Base-by-base conservation (phyloP, 2,797 vertebrate species). In the Galago senegalensis region DNA sequence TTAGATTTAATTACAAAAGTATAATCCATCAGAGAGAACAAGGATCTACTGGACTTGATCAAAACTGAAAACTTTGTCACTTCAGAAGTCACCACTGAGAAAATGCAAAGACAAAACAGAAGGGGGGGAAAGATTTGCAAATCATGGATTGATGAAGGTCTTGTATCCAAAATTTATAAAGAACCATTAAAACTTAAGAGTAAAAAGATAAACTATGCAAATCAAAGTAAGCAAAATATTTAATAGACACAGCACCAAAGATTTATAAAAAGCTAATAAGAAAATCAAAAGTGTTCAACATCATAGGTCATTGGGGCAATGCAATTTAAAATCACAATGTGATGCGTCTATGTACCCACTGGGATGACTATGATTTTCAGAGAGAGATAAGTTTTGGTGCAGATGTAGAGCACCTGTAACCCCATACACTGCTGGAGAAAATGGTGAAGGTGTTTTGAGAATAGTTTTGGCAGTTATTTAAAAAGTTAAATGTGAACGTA, bases 401-500 rank as follows among this genome's bases (percentile, higher is more conserved):
- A 3, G 21, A 37, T 89, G n/a, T 49, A 46, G 37, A 49, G 37
- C 21, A 70, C 18, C 25, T 21, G 2, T 49, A 53, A 63, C 2
- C 14, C 14, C 69, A 31, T 25, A 16, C 16, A 77, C 40, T 40
- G 46, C 34, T 58, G 31, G 49, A 67, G 21, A 4, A 40, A 84
- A 80, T 37, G 6, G 21, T 65, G 31, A 60, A 87, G 5, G 8
- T 25, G 9, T 75, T 89, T 53, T 81, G 49, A 49, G 37, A 89
- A 89, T 7, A 46, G 14, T n/a, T n/a, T 69, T 86, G 46, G 46
- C 7, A 60, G 20, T 60, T 90, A 82, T 13, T 79, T 87, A 70
- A 69, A 92, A 76, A 82, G 37, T n/a, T 87, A 46, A 86, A 46
- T n/a, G 76, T 80, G 37, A 80, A 80, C 53, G 58, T 80, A 80